phyloP scores from a whole-genome alignment of 2,888 invertebrate species.

The Marronus borbonicus region DNA sequence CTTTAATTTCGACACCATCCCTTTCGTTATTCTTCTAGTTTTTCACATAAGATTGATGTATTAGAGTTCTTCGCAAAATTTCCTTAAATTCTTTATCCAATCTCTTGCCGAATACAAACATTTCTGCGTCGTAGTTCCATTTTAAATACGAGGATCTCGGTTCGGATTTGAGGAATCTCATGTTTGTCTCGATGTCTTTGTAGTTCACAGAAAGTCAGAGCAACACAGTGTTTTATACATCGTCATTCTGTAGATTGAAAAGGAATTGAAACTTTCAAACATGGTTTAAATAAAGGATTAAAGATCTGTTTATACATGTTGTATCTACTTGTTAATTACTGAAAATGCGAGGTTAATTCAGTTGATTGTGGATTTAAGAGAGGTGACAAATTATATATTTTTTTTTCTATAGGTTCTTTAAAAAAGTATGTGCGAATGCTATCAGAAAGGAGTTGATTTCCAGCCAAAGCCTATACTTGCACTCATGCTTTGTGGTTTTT shows the following conservation, averaged over 20 bases:
- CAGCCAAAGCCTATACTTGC: too few relatives aligned
- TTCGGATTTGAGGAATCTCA: slow-evolving; percentile 71
- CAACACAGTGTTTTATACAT: slow-evolving; percentile 75
- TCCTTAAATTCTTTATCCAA: slow-evolving; percentile 87
- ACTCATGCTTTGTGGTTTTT: too few relatives aligned
- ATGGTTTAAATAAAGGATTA: neutral
- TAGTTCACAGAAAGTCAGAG: slow-evolving; percentile 79
- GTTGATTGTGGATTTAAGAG: too few relatives aligned
- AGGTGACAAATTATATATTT: too few relatives aligned
- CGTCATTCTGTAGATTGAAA: slow-evolving; percentile 3
- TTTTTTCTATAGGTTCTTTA: too few relatives aligned
- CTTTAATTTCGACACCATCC: slow-evolving; percentile 59
- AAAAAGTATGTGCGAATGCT: too few relatives aligned
- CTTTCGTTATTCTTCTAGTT: neutral
- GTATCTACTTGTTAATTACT: too few relatives aligned
- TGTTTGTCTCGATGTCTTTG: slow-evolving; percentile 74
- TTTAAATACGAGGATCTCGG: slow-evolving; percentile 80
- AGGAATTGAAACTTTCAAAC: neutral
- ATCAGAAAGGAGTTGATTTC: too few relatives aligned
- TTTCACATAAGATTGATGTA: slow-evolving; percentile 83
- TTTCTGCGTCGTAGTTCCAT: slow-evolving; percentile 91
- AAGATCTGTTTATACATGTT: slow-evolving; percentile 2
- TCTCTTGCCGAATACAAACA: slow-evolving; percentile 90
- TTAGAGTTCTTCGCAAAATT: slow-evolving; percentile 83
- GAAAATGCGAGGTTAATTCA: too few relatives aligned